Evolutionary conservation across 2,797 vertebrate species (phyloP), one percentile per base, ranked within the genome.

Genomic region (Ambastaia sidthimunki): DNA sequence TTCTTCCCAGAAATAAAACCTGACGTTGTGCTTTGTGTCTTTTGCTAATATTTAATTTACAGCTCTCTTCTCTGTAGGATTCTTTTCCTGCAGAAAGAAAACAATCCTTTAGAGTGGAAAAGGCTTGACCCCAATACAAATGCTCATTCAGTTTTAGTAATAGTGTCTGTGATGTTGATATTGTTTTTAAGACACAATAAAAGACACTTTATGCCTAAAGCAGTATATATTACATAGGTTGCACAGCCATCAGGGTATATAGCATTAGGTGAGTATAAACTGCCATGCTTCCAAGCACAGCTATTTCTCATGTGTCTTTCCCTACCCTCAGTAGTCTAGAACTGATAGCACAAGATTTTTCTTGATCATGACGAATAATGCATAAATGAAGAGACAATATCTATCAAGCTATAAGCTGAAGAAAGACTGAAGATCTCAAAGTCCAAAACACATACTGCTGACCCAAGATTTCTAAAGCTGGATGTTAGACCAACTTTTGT

Each of bases 91-190:
- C 16, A 16, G 0, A 44, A 57, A 59, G 21, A 47, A 41, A 44
- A 10, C 34, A 55, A 72, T 10, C 54, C 23, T 72, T 57, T 19
- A 57, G n/a, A 41, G 34, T 59, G 41, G 69, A 59, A 72, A 41
- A 44, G 41, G 7, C n/a, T 19, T 71, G 68, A 71, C 48, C 68
- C 18, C 18, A 28, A 34, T 34, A 34, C 18, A 71, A 71, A 71
- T 18, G 7, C 15, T 47, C 70, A 57, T 71, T 57, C 37, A 37
- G 54, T 41, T 71, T 71, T 12, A 62, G 15, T 62, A 62, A 62
- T 62, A 62, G 59, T 62, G 7, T 31, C 1, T 21, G 3, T 57
- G 31, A 12, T 28, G 19, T 18, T 28, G 28, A 71, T 71, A 19
- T 55, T 55, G 19, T 57, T 48, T 19, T 25, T 1, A 48, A 73